These are phyloP conservation scores for Hestina assimilis DNA, from an alignment of 1,140 invertebrate species.

Conservation along the genomic window DNA sequence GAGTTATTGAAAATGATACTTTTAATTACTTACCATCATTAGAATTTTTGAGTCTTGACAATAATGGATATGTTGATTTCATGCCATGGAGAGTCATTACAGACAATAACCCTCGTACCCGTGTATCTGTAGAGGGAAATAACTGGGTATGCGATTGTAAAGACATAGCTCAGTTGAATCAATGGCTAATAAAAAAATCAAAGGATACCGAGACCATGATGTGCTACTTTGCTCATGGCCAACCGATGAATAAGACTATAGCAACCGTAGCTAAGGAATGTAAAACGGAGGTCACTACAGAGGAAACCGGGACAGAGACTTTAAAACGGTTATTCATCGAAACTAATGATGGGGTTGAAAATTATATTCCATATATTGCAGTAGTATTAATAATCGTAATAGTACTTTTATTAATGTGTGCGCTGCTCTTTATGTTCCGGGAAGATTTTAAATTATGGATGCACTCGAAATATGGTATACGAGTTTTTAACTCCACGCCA, in stretches of 20 bases:
- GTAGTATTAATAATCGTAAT: constrained; percentile 86
- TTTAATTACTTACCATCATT: constrained; percentile 86
- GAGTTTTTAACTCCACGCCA: constrained; percentile 85
- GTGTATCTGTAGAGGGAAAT: constrained; percentile 83
- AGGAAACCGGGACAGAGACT: constrained; percentile 76
- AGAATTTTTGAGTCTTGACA: constrained; percentile 88
- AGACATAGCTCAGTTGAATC: constrained; percentile 81
- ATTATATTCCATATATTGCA: constrained; percentile 90
- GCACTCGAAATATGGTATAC: constrained; percentile 92
- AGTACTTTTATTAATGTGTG: constrained; percentile 85
- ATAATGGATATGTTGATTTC: constrained; percentile 88
- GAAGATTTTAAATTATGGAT: constrained; percentile 93
- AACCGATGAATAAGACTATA: constrained; percentile 73
- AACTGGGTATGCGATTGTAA: constrained; percentile 87
- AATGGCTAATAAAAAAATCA: constrained; percentile 80
- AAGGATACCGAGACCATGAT: constrained; percentile 73
- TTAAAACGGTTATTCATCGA: constrained; percentile 77
- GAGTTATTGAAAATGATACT: constrained; percentile 86
- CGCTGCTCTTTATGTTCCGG: constrained; percentile 89
- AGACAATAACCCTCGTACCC: constrained; percentile 78
- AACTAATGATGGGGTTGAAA: constrained; percentile 74
- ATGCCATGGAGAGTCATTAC: constrained; percentile 84
- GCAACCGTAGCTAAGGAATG: constrained; percentile 71
- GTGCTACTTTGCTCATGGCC: constrained; percentile 71
- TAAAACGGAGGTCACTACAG: constrained; percentile 68